phyloP scores from a whole-genome alignment of 2,797 vertebrate genomes.

The Gephyroberyx darwinii region DNA sequence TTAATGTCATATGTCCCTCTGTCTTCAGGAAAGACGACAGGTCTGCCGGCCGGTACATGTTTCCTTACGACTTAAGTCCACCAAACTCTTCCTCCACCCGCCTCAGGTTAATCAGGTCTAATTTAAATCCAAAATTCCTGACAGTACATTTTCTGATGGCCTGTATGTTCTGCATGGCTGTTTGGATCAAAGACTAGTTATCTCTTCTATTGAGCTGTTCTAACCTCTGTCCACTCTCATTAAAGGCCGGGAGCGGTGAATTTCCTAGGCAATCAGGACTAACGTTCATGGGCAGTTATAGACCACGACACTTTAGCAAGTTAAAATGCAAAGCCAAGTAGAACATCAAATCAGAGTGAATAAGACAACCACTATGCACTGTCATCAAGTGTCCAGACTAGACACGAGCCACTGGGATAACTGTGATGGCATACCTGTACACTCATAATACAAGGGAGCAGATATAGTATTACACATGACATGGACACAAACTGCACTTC shows the following conservation, averaged over 20 bases:
- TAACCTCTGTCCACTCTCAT: slow-evolving; percentile 95
- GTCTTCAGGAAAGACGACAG: slow-evolving; percentile 44
- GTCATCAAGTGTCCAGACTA: slow-evolving; percentile 32
- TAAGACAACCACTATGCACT: slow-evolving; percentile 44
- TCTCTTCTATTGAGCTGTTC: slow-evolving; percentile 94
- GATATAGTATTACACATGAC: slow-evolving; percentile 3
- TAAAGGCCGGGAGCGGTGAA: slow-evolving; percentile 84
- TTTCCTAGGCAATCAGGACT: slow-evolving; percentile 89
- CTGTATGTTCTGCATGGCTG: slow-evolving; percentile 89
- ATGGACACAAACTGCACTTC: not conserved
- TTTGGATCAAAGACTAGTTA: slow-evolving; percentile 93
- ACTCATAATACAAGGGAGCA: slow-evolving; percentile 19
- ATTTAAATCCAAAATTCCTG: slow-evolving; percentile 91
- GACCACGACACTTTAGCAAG: slow-evolving; percentile 83
- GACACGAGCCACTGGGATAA: slow-evolving; percentile 22
- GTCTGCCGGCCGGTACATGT: slow-evolving; percentile 25
- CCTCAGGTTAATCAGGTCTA: slow-evolving; percentile 87
- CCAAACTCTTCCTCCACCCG: slow-evolving; percentile 73
- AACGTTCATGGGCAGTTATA: slow-evolving; percentile 79
- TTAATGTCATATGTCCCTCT: slow-evolving; percentile 21
- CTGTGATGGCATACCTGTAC: slow-evolving; percentile 17
- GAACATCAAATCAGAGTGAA: slow-evolving; percentile 74
- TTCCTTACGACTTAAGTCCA: slow-evolving; percentile 51
- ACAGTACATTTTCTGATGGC: slow-evolving; percentile 87
- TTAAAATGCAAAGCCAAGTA: slow-evolving; percentile 81